Evolutionary conservation across 2,113 vertebrate genomes (phyloP).

Genomic region (Brachypodius melanocephalos): DNA sequence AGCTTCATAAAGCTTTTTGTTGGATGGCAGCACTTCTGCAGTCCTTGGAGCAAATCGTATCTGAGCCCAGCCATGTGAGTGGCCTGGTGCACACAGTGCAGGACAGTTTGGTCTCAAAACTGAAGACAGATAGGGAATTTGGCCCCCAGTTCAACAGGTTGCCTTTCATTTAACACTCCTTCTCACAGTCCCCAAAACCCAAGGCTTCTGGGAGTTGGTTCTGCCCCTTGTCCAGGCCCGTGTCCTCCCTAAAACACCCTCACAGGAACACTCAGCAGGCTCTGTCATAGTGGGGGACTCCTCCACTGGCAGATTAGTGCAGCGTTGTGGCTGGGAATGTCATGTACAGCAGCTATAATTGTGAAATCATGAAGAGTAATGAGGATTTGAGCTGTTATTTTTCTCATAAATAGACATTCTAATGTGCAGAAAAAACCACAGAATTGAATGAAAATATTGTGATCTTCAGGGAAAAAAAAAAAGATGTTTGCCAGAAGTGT

Average conservation of each 20-base stretch:
- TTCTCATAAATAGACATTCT: neutral
- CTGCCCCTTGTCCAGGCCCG: neutral
- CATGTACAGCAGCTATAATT: neutral
- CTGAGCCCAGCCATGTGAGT: fast-evolving
- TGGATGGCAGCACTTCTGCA: neutral
- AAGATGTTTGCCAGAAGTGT: neutral
- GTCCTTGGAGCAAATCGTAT: neutral
- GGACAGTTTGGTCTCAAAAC: neutral
- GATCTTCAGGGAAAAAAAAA: neutral
- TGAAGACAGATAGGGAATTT: neutral
- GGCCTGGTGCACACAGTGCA: no score
- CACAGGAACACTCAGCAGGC: neutral
- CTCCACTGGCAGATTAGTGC: neutral
- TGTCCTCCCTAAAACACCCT: neutral
- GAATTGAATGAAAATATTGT: neutral
- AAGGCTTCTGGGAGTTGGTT: neutral
- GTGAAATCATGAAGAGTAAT: slow-evolving; percentile 25
- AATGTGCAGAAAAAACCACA: neutral
- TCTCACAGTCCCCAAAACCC: neutral
- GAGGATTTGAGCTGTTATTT: slow-evolving; percentile 7
- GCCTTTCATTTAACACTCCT: neutral
- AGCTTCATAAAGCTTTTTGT: neutral
- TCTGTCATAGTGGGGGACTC: fast-evolving
- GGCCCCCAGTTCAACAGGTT: neutral
- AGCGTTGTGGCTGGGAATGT: neutral